Conservation (phyloP, 1,140 invertebrate species). For the Hylyphantes graminicola region DNA sequence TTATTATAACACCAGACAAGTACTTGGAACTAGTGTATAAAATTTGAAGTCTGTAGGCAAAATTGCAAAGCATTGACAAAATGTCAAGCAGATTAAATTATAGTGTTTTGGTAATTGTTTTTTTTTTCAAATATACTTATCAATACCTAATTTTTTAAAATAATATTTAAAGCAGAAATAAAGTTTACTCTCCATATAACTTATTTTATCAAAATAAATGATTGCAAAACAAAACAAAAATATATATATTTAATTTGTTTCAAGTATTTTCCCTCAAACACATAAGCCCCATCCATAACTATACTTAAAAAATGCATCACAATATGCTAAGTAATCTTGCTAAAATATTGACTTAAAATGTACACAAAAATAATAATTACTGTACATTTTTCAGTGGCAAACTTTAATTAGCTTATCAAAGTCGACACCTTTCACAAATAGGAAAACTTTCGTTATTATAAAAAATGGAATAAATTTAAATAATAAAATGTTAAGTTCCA, state of each 20-base stretch:
- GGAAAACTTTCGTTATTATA: not conserved
- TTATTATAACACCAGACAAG: too few relatives aligned
- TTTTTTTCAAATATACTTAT: not conserved
- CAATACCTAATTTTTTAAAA: not conserved
- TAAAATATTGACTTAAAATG: not conserved
- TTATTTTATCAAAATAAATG: not conserved
- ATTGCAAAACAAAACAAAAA: too few relatives aligned
- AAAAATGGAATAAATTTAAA: not conserved
- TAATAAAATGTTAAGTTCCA: slow-evolving; percentile 2
- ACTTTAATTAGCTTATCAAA: slow-evolving; percentile 21
- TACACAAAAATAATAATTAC: not conserved
- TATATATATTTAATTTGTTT: too few relatives aligned
- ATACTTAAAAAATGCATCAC: not conserved
- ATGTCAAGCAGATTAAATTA: too few relatives aligned
- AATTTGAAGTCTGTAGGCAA: too few relatives aligned
- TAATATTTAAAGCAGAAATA: not conserved
- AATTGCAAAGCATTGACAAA: too few relatives aligned
- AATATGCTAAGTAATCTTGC: not conserved
- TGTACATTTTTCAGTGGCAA: not conserved
- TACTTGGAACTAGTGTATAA: too few relatives aligned
- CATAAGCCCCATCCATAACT: not conserved
- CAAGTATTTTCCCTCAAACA: not conserved
- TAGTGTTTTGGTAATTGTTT: too few relatives aligned
- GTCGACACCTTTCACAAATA: slow-evolving; percentile 2
- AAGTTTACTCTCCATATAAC: not conserved